Base-by-base conservation (phyloP, 2,113 vertebrate species). In the Porphyrio hochstetteri region DNA sequence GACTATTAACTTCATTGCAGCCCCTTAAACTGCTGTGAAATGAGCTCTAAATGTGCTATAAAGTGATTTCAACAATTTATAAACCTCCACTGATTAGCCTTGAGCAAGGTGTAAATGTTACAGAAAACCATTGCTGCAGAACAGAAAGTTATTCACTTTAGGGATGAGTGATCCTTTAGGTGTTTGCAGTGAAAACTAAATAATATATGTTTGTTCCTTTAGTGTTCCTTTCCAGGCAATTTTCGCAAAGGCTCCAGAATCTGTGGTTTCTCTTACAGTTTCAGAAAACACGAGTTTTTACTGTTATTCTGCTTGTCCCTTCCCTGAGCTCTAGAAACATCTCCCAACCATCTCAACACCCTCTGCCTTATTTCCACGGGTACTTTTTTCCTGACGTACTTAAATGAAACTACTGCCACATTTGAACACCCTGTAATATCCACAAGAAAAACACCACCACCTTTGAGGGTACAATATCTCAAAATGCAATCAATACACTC, bases 31-130 rank as follows among this genome's bases (percentile, higher is more conserved):
- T 69, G 87, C 91, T 95, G 82, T 86, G 83, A 97, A 97, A 97
- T 97, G 86, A 95, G 84, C 86, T 97, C 90, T 96, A 93, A 90
- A 91, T 96, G 86, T 93, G 92, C 95, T 96, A 95, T 95, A 95
- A 97, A 97, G 97, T 81, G 69, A 98, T 96, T 98, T 96, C 82
- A 94, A 79, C 97, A 90, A 96, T 88, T 96, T 93, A 97, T 89
- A 95, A 82, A 89, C 92, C 92, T 97, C 74, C 86, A 25, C 42
- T 97, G 87, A 97, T 96, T 93, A 95, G 92, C 95, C 95, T 82
- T 96, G 81, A 96, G 92, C 91, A 95, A 96, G 59, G 95, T 53
- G 91, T 64, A 97, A 97, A 97, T 84, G 85, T 90, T 96, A 93
- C 17, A 97, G 81, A 90, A 68, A 86, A 92, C 17, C 23, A 87